Evolutionary conservation across 2,113 vertebrate genomes (phyloP).

Genomic region (Girardinichthys multiradiatus): DNA sequence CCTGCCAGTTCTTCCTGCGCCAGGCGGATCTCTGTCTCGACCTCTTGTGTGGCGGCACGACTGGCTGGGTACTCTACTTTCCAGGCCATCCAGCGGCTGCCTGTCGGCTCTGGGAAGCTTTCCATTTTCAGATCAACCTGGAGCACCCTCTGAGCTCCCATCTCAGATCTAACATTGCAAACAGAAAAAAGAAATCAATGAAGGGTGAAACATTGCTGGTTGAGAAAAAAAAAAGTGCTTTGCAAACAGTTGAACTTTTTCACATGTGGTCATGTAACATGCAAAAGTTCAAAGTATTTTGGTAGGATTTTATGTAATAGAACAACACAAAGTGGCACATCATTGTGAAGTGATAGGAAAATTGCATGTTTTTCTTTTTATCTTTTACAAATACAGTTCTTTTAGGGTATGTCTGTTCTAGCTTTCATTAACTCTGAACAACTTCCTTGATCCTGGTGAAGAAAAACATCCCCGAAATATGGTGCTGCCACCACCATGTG

Average conservation of each 20-base stretch:
- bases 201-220: constrained; percentile 31
- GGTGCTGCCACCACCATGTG: neutral
- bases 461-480: neutral
- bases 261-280: neutral
- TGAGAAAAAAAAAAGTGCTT: neutral
- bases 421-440: too few species aligned
- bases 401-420: too few species aligned
- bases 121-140: constrained; percentile 92
- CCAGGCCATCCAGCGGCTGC: constrained; percentile 92
- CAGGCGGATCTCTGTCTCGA: constrained; percentile 88
- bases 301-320: too few species aligned
- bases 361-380: too few species aligned
- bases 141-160: constrained; percentile 85
- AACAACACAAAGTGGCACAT: too few species aligned
- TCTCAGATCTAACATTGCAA: constrained; percentile 81
- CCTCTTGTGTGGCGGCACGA: constrained; percentile 77
- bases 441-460: neutral
- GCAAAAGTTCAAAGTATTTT: neutral
- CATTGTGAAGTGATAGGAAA: too few species aligned
- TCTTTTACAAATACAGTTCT: too few species aligned
- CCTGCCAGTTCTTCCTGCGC: constrained; percentile 90
- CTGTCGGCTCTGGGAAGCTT: constrained; percentile 86
- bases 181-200: constrained; percentile 1
- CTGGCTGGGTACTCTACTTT: constrained; percentile 92
- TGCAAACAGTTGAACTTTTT: neutral